Evolutionary conservation across 2,113 vertebrate genomes (phyloP), one percentile per base, ranked within the genome.

Genomic region (Ameiurus melas): DNA sequence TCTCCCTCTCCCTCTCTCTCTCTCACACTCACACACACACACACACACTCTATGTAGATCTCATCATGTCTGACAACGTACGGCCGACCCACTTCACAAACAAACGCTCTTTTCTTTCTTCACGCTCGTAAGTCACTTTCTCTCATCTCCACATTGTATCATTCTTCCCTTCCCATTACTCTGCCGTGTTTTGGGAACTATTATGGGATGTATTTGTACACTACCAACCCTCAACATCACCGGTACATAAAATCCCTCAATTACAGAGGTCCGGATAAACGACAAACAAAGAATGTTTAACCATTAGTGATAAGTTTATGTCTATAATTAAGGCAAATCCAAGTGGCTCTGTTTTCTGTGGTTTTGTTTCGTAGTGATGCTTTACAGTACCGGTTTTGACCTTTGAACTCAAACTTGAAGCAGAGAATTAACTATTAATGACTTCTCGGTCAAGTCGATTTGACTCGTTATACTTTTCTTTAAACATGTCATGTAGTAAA

Each of bases 161-260:
- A 86, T 89, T 39, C 81, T 39, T 30, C 16, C 78, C 70, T 83
- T 71, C 16, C 78, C 70, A 79, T 71, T 14, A n/a, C 53, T 86
- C 55, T 39, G 84, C 87, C 30, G 71, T 73, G 83, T 88, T 47
- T 47, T 82, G 88, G 86, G 86, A 89, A 90, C 84, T 88, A 85
- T 87, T 86, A 88, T 78, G 78, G 79, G 70, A 75, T 85, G 83
- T 88, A 87, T 91, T 91, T 89, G 82, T 88, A 47, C 43, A 47
- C 43, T 47, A 89, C 47, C 62, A 71, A 89, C 80, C 89, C 78
- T 51, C 68, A 70, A 66, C 86, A 84, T 80, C 62, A 81, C 85
- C 78, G 12, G 36, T 84, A 12, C 25, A 47, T 47, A 13, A 47
- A 51, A 51, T 14, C 27, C 39, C 71, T 43, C 71, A 4, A 36